Base-by-base conservation (phyloP, 1,140 invertebrate species). In the Branchinecta lynchi region DNA sequence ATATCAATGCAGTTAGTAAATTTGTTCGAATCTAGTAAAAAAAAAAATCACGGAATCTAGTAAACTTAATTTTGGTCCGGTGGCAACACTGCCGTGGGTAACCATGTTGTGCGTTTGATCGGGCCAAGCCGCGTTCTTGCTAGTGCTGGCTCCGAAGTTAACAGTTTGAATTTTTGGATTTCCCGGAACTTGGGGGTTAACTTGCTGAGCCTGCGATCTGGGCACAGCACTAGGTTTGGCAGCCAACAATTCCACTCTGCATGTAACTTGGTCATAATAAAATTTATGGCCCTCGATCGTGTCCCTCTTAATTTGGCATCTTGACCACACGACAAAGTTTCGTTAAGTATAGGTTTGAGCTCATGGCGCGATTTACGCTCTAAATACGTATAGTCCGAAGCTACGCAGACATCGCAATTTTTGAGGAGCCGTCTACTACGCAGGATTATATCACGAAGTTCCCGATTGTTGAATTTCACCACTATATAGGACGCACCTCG, bases 331-430 rank as follows among this genome's bases (percentile, higher is more conserved):
- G n/a, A 51, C 46, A 51, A 51, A 51, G 46, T n/a, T n/a, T 51
- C 46, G n/a, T 51, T 51, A 9, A 51, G n/a, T 51, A 9, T 51
- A 9, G 46, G 46, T 51, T 51, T 51, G 46, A 51, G 46, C n/a
- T 51, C 46, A 9, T 51, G 46, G n/a, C 46, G 46, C n/a, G 46
- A 9, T n/a, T 51, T 51, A 51, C 46, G n/a, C 46, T 51, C 46
- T 51, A 51, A 51, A 51, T 51, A 51, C n/a, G 46, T 51, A 51
- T 51, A 51, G 46, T 51, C 46, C n/a, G 46, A n/a, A n/a, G 46
- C 46, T 51, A 51, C 46, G n/a, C 9, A 51, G n/a, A 51, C n/a
- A 51, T 51, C 46, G 9, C n/a, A 9, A 51, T 51, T 51, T 51
- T 51, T n/a, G n/a, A n/a, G n/a, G n/a, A n/a, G n/a, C n/a, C n/a